phyloP scores from a whole-genome alignment of 2,888 invertebrate species.

The Macropis europaea region DNA sequence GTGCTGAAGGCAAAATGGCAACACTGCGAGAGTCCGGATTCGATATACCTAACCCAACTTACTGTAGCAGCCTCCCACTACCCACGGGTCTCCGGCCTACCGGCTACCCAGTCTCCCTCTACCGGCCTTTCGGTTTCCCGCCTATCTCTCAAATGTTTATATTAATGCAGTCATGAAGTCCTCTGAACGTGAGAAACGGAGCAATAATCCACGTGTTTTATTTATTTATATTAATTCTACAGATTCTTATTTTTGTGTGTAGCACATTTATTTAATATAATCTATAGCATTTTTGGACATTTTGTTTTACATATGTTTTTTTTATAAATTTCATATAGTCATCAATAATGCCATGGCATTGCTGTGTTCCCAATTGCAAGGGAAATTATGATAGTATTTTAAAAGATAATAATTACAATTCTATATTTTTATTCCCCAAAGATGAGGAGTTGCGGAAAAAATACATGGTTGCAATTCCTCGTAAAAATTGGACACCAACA shows the following conservation, averaged over 20 bases:
- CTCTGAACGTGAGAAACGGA: too few relatives aligned
- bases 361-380: neutral
- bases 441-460: too few relatives aligned
- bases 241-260: neutral
- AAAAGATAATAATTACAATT: too few relatives aligned
- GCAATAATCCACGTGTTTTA: too few relatives aligned
- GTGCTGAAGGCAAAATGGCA: too few relatives aligned
- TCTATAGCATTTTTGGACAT: too few relatives aligned
- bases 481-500: conserved; percentile 2
- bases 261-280: neutral
- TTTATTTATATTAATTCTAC: neutral
- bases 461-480: neutral
- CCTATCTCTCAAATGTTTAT: neutral
- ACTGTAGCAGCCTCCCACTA: neutral
- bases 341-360: neutral
- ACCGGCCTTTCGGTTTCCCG: neutral
- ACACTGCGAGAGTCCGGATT: too few relatives aligned
- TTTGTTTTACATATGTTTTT: too few relatives aligned
- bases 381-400: neutral
- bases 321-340: too few relatives aligned
- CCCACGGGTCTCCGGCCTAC: too few relatives aligned
- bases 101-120: neutral
- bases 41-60: neutral
- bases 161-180: too few relatives aligned
- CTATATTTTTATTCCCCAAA: too few relatives aligned